Conservation (phyloP, 2,113 vertebrate species). For the Epinephelus fuscoguttatus region DNA sequence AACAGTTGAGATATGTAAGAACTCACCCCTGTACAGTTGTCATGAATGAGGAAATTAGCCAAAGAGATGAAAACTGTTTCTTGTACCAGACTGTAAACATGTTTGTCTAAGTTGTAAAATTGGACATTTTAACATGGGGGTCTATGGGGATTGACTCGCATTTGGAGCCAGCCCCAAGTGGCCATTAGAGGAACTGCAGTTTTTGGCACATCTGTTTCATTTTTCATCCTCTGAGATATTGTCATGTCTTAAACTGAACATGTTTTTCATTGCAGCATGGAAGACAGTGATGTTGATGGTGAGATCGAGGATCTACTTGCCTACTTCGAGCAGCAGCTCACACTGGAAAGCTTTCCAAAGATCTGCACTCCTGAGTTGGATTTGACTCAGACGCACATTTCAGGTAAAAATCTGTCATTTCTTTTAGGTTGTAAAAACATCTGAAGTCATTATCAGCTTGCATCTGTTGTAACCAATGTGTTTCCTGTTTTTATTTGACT, state of each 20-base stretch:
- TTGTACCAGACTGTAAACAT: too few relatives aligned
- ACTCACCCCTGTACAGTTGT: too few relatives aligned
- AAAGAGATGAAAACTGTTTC: too few relatives aligned
- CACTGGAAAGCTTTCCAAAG: slow-evolving; percentile 90
- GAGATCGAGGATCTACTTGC: slow-evolving; percentile 93
- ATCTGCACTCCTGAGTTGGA: slow-evolving; percentile 92
- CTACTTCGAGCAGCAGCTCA: slow-evolving; percentile 94
- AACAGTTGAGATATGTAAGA: too few relatives aligned
- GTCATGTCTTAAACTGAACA: not conserved
- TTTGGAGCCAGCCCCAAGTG: too few relatives aligned
- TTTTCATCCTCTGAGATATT: not conserved
- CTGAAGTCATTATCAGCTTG: not conserved
- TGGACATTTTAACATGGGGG: too few relatives aligned
- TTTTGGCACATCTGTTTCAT: too few relatives aligned
- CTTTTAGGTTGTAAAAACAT: not conserved
- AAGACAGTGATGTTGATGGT: slow-evolving; percentile 87
- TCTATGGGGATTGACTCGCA: too few relatives aligned
- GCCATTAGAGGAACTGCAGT: too few relatives aligned
- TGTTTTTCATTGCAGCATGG: slow-evolving; percentile 80
- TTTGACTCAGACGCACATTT: slow-evolving; percentile 92
- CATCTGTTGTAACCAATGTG: not conserved
- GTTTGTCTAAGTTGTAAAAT: too few relatives aligned
- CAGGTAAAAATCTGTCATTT: slow-evolving; percentile 82
- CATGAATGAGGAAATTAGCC: too few relatives aligned
- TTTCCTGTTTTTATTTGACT: slow-evolving; percentile 36